phyloP scores from a whole-genome alignment of 1,140 invertebrate species.

The Drosophila hydei region DNA sequence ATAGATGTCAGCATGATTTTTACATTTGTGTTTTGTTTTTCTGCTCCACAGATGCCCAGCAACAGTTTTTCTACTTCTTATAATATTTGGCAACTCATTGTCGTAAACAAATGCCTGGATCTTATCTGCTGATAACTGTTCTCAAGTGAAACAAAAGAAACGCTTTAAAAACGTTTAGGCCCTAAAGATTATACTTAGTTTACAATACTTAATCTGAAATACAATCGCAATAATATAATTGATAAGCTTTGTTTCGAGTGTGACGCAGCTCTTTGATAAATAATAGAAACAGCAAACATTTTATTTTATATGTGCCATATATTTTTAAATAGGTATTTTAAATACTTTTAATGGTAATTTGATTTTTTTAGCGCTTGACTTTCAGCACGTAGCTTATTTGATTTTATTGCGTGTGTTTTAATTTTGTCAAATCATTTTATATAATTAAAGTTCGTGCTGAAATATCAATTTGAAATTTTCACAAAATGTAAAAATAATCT shows the following conservation, averaged over 20 bases:
- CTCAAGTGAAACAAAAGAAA: not conserved
- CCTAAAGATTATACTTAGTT: no score
- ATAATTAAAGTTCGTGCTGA: not conserved
- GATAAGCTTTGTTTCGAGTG: slow-evolving; percentile 3
- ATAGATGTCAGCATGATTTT: not conserved
- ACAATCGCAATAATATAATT: slow-evolving; percentile 8
- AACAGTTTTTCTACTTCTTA: not conserved
- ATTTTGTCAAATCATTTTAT: not conserved
- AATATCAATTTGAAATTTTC: not conserved
- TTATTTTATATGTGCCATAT: not conserved
- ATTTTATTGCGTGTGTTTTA: not conserved
- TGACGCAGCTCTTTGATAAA: not conserved
- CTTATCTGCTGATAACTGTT: not conserved
- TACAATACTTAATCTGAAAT: slow-evolving; percentile 14
- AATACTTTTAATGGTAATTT: not conserved
- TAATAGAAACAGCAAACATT: not conserved
- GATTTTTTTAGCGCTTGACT: not conserved
- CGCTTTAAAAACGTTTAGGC: no score
- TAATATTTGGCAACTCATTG: not conserved
- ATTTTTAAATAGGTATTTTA: not conserved
- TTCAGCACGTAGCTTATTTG: not conserved
- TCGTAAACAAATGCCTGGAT: no score
- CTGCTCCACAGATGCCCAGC: not conserved
- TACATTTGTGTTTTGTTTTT: not conserved
- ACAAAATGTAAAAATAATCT: not conserved